A percentile compares a stretch with the other conserved stretches of the same genome.
These are phyloP conservation scores for Ceramica pisi DNA, from an alignment of 2,888 invertebrate species.

Conservation along the genomic window DNA sequence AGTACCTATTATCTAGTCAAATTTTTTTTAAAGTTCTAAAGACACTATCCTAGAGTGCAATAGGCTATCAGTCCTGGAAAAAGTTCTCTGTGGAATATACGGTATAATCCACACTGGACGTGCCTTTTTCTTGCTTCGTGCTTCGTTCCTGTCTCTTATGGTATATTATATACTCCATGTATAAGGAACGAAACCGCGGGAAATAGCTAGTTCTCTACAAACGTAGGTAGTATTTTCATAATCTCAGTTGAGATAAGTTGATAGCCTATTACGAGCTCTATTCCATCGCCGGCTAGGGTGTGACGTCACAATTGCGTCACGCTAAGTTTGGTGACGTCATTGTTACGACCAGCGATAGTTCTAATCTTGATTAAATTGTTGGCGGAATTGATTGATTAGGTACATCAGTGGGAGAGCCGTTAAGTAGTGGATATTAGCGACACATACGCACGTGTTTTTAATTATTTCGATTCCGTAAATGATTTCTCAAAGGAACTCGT, in stretches of 20 bases:
- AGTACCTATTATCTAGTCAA: too few species aligned
- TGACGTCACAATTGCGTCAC: constrained; percentile 51
- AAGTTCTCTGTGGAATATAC: too few species aligned
- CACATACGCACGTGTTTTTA: constrained; percentile 1
- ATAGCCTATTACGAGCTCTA: constrained; percentile 9
- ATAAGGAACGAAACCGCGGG: too few species aligned
- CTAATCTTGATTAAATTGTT: constrained; percentile 31
- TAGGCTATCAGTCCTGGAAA: too few species aligned
- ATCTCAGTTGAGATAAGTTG: constrained; percentile 32
- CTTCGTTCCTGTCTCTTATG: too few species aligned
- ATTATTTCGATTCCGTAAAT: background rate
- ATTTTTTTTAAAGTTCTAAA: too few species aligned
- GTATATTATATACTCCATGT: too few species aligned
- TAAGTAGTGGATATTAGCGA: background rate
- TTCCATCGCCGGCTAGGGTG: background rate
- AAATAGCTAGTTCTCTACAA: background rate
- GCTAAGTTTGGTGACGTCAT: constrained; percentile 34
- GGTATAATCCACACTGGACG: too few species aligned
- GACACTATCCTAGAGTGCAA: too few species aligned
- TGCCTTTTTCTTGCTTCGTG: too few species aligned
- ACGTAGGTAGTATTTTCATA: constrained; percentile 20
- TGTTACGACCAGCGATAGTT: constrained; percentile 8
- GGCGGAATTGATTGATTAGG: constrained; percentile 7
- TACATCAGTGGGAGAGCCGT: constrained; percentile 5
- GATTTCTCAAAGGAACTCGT: too few species aligned